Conservation (phyloP, 2,113 vertebrate genomes). For the Numenius arquata region DNA sequence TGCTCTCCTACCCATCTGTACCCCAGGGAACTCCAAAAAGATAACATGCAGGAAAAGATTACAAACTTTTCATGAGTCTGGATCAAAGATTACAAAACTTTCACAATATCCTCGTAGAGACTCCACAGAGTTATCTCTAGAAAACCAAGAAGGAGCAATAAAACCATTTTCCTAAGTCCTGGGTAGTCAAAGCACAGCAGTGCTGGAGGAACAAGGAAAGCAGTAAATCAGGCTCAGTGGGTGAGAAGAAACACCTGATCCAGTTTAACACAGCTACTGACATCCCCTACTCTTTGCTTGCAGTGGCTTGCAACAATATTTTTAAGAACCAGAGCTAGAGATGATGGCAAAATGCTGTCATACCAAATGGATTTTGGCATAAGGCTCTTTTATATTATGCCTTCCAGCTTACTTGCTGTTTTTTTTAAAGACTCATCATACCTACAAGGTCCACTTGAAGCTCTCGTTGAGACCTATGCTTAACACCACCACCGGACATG, state of each 20-base stretch:
- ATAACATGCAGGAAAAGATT: neutral
- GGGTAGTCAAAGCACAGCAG: neutral
- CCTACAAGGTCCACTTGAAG: neutral
- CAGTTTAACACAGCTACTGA: neutral
- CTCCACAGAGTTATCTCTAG: neutral
- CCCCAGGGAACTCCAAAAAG: neutral
- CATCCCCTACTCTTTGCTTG: neutral
- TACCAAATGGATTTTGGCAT: neutral
- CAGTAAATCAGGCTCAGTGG: neutral
- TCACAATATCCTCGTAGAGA: neutral
- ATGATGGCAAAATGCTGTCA: neutral
- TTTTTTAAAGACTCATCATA: neutral
- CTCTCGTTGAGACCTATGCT: neutral
- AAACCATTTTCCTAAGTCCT: neutral
- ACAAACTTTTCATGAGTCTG: neutral
- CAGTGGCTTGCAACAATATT: neutral
- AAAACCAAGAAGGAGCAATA: neutral
- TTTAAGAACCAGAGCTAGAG: neutral
- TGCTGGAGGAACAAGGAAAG: neutral
- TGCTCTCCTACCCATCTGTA: neutral
- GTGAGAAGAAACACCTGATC: neutral
- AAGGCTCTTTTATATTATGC: neutral
- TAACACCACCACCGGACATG: neutral
- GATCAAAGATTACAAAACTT: neutral
- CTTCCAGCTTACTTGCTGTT: neutral